Conservation (phyloP, 1,140 invertebrate genomes). For the Drosophila orena region DNA sequence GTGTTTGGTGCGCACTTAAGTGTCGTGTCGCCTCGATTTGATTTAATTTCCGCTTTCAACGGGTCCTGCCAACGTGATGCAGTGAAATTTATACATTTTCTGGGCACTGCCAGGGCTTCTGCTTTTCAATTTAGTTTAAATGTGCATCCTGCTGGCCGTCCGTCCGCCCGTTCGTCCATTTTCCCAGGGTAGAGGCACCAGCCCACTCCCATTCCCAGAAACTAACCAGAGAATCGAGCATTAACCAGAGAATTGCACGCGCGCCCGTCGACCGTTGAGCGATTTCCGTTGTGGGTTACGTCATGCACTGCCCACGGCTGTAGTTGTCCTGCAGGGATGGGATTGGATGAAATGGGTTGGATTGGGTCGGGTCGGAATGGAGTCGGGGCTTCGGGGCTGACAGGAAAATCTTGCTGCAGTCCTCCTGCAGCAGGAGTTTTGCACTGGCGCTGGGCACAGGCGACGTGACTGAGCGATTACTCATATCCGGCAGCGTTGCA, state of each 20-base stretch:
- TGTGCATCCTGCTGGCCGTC: constrained; percentile 33
- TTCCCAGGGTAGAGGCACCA: not conserved
- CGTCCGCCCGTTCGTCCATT: not conserved
- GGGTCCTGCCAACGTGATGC: constrained; percentile 8
- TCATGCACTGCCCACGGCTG: constrained; percentile 56
- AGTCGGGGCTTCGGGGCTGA: not conserved
- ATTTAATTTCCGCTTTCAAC: constrained; percentile 52
- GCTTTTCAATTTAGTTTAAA: constrained; percentile 63
- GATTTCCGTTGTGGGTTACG: constrained; percentile 74
- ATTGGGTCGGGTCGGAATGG: no score
- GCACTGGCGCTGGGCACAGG: constrained; percentile 21
- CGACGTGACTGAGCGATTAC: constrained; percentile 79
- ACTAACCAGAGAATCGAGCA: constrained; percentile 32
- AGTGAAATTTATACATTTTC: constrained; percentile 25
- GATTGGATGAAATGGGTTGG: no score
- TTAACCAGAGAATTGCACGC: constrained; percentile 58
- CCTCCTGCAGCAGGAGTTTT: constrained; percentile 42
- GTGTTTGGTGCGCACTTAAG: constrained; percentile 16
- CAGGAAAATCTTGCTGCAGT: constrained; percentile 62
- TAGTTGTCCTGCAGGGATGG: not conserved
- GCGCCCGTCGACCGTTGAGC: constrained; percentile 57
- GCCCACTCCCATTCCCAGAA: constrained; percentile 2
- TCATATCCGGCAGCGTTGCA: constrained; percentile 72
- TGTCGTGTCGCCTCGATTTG: constrained; percentile 41
- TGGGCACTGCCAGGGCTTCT: constrained; percentile 29